Percentiles rank a stretch among this genome's conserved stretches.
phyloP scores from a whole-genome alignment of 1,140 invertebrate genomes.

The Scaptomyza hsui region DNA sequence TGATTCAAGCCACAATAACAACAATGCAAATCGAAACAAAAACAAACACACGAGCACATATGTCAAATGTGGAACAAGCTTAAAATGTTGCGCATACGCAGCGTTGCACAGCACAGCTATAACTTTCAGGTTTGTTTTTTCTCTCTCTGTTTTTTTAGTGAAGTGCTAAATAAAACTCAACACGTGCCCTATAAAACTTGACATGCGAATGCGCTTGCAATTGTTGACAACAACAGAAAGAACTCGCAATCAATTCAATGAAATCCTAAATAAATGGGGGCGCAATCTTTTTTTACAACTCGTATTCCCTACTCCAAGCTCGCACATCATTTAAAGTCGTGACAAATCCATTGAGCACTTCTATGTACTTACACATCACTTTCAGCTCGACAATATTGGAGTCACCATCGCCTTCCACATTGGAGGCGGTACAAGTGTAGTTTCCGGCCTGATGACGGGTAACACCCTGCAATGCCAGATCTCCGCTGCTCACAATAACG shows the following conservation, averaged over 20 bases:
- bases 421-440: constrained; percentile 94
- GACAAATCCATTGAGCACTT: constrained; percentile 6
- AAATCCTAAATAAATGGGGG: constrained; percentile 33
- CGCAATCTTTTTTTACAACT: constrained; percentile 5
- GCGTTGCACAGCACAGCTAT: constrained; percentile 22
- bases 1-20: constrained; percentile 31
- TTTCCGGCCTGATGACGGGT: constrained; percentile 91
- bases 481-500: constrained; percentile 92
- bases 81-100: constrained; percentile 46
- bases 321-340: constrained; percentile 16
- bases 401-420: constrained; percentile 93
- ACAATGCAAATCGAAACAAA: constrained; percentile 37
- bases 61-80: constrained; percentile 38
- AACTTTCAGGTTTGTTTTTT: constrained; percentile 19
- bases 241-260: constrained; percentile 38
- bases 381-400: constrained; percentile 92
- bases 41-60: background rate
- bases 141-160: background rate
- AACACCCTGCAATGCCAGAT: constrained; percentile 91
- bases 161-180: constrained; percentile 36
- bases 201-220: constrained; percentile 23
- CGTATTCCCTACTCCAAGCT: background rate
- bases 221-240: constrained; percentile 17
- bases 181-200: constrained; percentile 44
- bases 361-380: constrained; percentile 93